Percentiles rank a stretch among this genome's conserved stretches.
These are phyloP conservation scores for Eustalomyia histrio DNA, from an alignment of 2,888 invertebrate species.

Conservation along the genomic window DNA sequence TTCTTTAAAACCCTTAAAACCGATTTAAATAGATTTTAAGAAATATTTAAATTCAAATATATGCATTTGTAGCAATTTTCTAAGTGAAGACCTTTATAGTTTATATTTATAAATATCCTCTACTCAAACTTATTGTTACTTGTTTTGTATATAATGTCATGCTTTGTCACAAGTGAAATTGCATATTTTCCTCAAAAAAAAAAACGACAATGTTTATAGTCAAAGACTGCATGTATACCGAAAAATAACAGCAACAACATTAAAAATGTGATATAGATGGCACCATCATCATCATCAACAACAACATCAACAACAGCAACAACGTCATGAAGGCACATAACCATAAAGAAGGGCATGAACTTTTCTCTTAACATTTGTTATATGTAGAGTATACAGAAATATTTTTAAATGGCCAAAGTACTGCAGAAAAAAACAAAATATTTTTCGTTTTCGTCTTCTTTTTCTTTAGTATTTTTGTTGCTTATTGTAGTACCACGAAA, in stretches of 20 bases:
- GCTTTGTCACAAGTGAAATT: conserved; percentile 61
- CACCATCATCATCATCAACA: conserved; percentile 48
- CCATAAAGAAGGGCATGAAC: conserved; percentile 66
- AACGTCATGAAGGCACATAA: conserved; percentile 49
- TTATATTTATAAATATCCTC: not conserved
- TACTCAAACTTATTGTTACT: conserved; percentile 1
- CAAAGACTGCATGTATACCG: not conserved
- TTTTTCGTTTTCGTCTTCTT: not conserved
- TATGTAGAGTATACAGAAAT: conserved; percentile 55
- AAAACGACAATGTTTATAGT: conserved; percentile 20
- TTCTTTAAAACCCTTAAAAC: too few relatives aligned
- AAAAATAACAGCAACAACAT: not conserved
- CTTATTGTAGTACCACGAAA: conserved; percentile 4
- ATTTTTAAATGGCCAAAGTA: conserved; percentile 52
- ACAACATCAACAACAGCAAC: not conserved
- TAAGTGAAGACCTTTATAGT: conserved; percentile 22
- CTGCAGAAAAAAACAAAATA: not conserved
- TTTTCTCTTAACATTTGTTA: conserved; percentile 65
- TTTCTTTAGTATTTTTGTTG: not conserved
- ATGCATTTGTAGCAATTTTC: conserved; percentile 21
- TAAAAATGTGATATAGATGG: conserved; percentile 58
- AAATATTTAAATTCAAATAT: too few relatives aligned
- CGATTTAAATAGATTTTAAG: too few relatives aligned
- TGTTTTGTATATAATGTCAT: conserved; percentile 17
- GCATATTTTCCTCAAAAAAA: conserved; percentile 34